Evolutionary conservation across 2,113 vertebrate genomes (phyloP), one percentile per base, ranked within the genome.

Genomic region (Ammodytes marinus): DNA sequence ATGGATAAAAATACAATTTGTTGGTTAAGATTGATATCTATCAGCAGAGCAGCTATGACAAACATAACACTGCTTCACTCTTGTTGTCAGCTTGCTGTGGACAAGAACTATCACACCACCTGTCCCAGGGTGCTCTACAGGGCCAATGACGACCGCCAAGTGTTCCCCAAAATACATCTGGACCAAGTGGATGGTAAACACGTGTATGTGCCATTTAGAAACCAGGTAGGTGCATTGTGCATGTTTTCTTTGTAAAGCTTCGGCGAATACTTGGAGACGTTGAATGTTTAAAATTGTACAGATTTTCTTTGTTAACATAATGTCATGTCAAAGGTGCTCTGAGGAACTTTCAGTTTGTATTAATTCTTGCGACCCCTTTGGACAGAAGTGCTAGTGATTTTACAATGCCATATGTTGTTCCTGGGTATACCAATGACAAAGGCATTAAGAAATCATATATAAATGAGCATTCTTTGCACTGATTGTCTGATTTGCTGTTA

Each of bases 61-160:
- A 67, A 57, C 12, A 2, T 70, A 67, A 68, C 0, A 40, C 45
- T 15, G 5, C 5, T 49, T 0, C 12, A 93, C 86, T 60, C 0
- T 84, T 65, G n/a, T 95, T 90, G 79, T 72, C 91, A 99, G 98
- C 94, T 97, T 78, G 58, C 95, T 83, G 94, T 99, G 90, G 96
- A 96, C 91, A 89, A 95, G 73, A 86, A 95, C 70, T 93, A 93
- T 89, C 93, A 81, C 19, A 80, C 95, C 19, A 91, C 90, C 88
- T 99, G 97, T 79, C 95, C 96, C 40, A 95, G 89, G 8, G 90
- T 97, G 77, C 94, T 99, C 66, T 96, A 96, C 69, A 95, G 95
- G 88, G 95, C 96, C 80, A 85, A 92, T 70, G 93, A 95, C 50
- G 96, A 98, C 89, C 94, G 88, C 4, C 52, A 90, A 3, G 53